Evolutionary conservation across 2,888 invertebrate genomes (phyloP), one percentile per base, ranked within the genome.

Genomic region (Pheosia gnoma): DNA sequence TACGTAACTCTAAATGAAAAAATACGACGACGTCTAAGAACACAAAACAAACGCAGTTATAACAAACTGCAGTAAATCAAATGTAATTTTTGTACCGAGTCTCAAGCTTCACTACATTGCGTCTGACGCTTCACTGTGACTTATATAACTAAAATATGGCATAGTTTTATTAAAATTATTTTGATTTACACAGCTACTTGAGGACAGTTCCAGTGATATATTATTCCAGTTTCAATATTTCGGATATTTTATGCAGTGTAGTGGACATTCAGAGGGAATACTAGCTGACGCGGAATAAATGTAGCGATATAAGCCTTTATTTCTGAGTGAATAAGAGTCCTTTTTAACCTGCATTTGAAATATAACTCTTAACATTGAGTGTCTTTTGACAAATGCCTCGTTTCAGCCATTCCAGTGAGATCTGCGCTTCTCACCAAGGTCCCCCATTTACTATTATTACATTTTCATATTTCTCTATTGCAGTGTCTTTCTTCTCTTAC

Each of bases 81-180:
- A 66, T 63, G 62, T 73, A 70, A 75, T 71, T 73, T 74, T 73
- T 68, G 60, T 69, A 65, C 66, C 60, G 58, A 74, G 65, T 63
- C 60, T 13, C 47, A 38, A 65, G 61, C 62, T 71, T 67, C 61
- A 60, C 60, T 68, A 66, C 55, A 66, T 61, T 66, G 66, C 52
- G 65, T 68, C 62, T 65, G 61, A 66, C 55, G 59, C 67, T 67
- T 62, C 56, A 59, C 54, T 60, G 59, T 60, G 70, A 67, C 66
- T 67, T 71, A 68, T 66, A 41, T 57, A 57, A 51, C 57, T 68
- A 59, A 73, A 76, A 63, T 66, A 68, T 67, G 54, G 58, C 57
- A 70, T 72, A 73, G 72, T 75, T 80, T 78, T 79, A 80, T 78
- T 77, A 80, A 78, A 78, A 78, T 70, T 75, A 74, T 68, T 75